These are phyloP conservation scores for Cephonodes hylas DNA, from an alignment of 2,888 invertebrate species.

Conservation along the genomic window DNA sequence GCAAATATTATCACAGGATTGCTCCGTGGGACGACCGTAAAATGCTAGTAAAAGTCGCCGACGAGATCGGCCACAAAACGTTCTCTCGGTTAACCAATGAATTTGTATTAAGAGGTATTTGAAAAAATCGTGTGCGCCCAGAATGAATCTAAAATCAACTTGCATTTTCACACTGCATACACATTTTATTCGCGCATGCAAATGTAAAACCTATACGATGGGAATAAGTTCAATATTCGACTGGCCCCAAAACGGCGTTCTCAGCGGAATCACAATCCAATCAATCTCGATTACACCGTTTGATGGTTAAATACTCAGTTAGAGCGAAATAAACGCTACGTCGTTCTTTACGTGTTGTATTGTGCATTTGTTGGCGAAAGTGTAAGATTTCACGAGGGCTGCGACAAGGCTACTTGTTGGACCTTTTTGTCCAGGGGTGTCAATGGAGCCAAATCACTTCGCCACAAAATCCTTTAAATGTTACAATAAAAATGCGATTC, in stretches of 20 bases:
- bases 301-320: neutral
- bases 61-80: neutral
- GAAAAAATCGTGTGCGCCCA: neutral
- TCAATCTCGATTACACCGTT: neutral
- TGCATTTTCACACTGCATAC: neutral
- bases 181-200: neutral
- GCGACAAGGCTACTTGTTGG: neutral
- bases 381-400: neutral
- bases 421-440: neutral
- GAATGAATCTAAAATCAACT: constrained; percentile 1
- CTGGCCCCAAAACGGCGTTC: neutral
- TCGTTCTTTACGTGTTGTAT: neutral
- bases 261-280: neutral
- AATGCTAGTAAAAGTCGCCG: neutral
- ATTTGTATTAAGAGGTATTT: neutral
- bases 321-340: neutral
- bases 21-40: neutral
- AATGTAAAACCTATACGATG: neutral
- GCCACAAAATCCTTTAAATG: neutral
- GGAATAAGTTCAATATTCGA: neutral
- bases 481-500: neutral
- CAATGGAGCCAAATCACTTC: neutral
- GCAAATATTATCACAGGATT: neutral
- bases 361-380: neutral
- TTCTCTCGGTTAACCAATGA: neutral